Evolutionary conservation across 2,797 vertebrate genomes (phyloP), one percentile per base, ranked within the genome.

Genomic region (Acanthurus tractus): DNA sequence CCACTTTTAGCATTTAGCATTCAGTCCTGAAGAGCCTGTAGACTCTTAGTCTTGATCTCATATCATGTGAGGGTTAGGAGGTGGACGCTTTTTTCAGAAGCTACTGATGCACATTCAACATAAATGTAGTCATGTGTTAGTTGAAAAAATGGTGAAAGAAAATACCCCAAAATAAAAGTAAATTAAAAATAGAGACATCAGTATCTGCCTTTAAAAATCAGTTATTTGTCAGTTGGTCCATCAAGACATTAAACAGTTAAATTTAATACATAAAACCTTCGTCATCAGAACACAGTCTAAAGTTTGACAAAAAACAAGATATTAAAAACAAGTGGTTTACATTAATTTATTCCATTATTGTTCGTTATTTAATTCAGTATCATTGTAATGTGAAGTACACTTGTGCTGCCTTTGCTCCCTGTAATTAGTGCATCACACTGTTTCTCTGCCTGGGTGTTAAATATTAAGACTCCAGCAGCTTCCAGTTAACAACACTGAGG

Each of bases 401-500:
- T 29, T 20, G 13, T 44, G 36, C 34, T 50, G 8, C 44, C n/a
- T 70, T 10, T 40, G 17, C 18, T 54, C 48, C 38, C 7, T 61
- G 18, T 29, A 42, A 70, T 70, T 12, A 13, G 36, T 34, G 49
- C 49, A 17, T 62, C 40, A 23, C 36, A 44, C 48, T 20, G 40
- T 46, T 66, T 54, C n/a, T 18, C 11, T 29, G 8, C 36, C 23
- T 45, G 55, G 36, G 9, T 20, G 14, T 70, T 20, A n/a, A 61
- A 15, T 40, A 29, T 48, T 75, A 49, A 23, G 25, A 20, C 49
- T 25, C 14, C 52, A 73, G 53, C 62, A 49, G 49, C 20, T n/a
- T n/a, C 36, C 53, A 42, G 18, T 52, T 42, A 8, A 15, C 55
- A 15, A n/a, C 40, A 6, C 53, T 36, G 42, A 49, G n/a, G 73